Conservation (phyloP, 2,113 vertebrate species). For the Tamias sibiricus region DNA sequence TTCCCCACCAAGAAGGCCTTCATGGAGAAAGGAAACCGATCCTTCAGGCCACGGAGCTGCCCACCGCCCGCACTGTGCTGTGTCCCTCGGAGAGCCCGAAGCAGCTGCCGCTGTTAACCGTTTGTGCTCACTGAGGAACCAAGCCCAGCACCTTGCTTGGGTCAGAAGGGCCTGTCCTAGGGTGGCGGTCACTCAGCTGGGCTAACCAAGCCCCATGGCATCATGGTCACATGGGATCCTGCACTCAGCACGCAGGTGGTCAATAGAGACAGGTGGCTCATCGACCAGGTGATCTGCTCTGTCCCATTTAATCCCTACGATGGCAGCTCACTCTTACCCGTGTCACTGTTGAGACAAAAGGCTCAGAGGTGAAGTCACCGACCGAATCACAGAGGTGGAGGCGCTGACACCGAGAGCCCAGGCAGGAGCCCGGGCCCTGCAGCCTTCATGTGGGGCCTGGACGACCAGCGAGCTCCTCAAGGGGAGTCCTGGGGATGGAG, state of each 20-base stretch:
- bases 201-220: rapidly evolving
- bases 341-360: background rate
- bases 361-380: too few relatives aligned
- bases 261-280: rapidly evolving
- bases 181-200: rapidly evolving
- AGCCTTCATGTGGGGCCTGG: rapidly evolving
- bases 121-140: too few relatives aligned
- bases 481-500: background rate
- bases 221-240: background rate
- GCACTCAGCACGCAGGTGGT: background rate
- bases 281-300: background rate
- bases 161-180: too few relatives aligned
- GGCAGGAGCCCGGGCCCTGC: background rate
- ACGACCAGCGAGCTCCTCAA: background rate
- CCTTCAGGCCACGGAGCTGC: background rate
- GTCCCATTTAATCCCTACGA: rapidly evolving
- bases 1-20: background rate
- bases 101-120: too few relatives aligned
- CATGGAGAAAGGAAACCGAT: background rate
- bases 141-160: background rate
- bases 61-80: background rate
- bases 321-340: rapidly evolving
- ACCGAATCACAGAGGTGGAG: rapidly evolving
- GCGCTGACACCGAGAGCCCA: background rate
- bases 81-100: background rate